Base-by-base conservation (phyloP, 2,113 vertebrate genomes). In the Pagrus major region DNA sequence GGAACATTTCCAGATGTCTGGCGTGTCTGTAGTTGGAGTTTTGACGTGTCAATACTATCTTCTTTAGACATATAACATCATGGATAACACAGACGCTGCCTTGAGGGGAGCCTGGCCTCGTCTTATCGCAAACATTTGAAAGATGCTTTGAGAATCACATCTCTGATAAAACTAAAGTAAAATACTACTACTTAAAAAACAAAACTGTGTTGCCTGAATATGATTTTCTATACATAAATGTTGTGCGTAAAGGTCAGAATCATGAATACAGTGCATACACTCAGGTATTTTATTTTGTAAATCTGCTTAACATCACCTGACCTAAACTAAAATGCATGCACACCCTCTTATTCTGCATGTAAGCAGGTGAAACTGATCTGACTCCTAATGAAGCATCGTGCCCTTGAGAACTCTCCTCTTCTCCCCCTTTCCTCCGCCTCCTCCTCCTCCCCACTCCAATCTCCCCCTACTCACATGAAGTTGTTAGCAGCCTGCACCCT, bases 401-500 rank as follows among this genome's bases (percentile, higher is more conserved):
- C 87, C 90, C 91, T 90, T 91, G 88, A 87, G 81, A 89, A 73
- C 73, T 49, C 76, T 29, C 42, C 64, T 67, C 46, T n/a, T 42
- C 54, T 46, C 29, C 33, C 31, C 37, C 58, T 33, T 20, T 31
- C 42, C 18, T 0, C 76, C 64, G 47, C 60, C 77, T 42, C 63
- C 70, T 29, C 65, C 46, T 9, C 39, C 9, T 55, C 73, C 49
- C 37, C 71, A 60, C 31, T 64, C 84, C 71, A 60, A 35, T 64
- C 84, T 70, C 76, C 71, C 78, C 35, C 65, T 8, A 66, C 83
- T 79, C 66, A 55, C 66, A 81, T 86, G 46, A 88, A 92, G 91
- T 74, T 90, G 84, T 90, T 85, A 90, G 90, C 86, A 84, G 73
- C 75, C 77, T 78, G 65, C 86, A 86, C 88, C 85, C 86, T 88